Conservation (phyloP, 2,113 vertebrate genomes). For the Atrichornis clamosus region DNA sequence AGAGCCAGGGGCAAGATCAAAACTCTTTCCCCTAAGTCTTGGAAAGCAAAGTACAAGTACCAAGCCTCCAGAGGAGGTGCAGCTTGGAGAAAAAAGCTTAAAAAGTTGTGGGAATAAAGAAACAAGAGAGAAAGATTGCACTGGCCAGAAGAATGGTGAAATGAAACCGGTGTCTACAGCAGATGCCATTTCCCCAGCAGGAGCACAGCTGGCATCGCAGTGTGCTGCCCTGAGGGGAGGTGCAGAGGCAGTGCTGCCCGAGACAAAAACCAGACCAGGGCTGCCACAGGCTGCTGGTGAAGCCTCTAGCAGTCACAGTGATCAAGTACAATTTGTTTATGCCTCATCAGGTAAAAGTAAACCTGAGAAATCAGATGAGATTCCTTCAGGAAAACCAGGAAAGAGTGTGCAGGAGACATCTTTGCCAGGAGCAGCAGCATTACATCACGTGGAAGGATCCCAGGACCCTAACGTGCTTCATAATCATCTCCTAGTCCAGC, state of each 20-base stretch:
- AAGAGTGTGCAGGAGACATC: constrained; percentile 61
- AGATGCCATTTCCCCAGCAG: not conserved
- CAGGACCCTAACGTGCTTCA: constrained; percentile 54
- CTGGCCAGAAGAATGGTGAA: not conserved
- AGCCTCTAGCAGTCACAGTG: constrained; percentile 6
- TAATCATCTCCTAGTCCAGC: constrained; percentile 74
- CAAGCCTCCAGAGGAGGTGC: not conserved
- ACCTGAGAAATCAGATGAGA: constrained; percentile 45
- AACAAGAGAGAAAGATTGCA: not conserved
- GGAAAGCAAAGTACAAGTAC: not conserved
- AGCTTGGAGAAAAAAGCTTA: not conserved
- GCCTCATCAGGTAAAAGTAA: not conserved
- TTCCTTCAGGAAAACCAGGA: not conserved
- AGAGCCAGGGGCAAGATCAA: not conserved
- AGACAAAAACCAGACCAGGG: not conserved
- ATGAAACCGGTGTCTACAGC: fast-evolving
- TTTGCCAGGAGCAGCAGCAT: constrained; percentile 63
- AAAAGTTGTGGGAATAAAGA: not conserved
- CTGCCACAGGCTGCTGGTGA: not conserved
- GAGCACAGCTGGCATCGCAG: fast-evolving
- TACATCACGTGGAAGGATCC: not conserved
- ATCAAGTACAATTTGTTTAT: constrained; percentile 55
- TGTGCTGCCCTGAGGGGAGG: not conserved
- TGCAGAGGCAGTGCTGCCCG: not conserved
- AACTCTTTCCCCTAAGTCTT: not conserved